Conservation (phyloP, 2,888 invertebrate species). For the Apodemia zela region DNA sequence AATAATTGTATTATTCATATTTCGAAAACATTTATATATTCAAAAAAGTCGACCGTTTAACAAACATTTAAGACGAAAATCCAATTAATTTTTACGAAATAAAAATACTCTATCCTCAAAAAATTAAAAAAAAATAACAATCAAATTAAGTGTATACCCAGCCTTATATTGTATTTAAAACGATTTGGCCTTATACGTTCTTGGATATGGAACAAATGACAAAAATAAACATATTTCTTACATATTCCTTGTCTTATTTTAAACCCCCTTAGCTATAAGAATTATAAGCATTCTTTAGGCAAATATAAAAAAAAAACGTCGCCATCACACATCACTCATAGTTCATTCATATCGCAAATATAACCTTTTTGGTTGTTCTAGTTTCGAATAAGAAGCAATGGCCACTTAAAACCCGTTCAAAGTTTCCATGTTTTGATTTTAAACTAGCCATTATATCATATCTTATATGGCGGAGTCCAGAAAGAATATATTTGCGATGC, state of each 20-base stretch:
- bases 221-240: not conserved
- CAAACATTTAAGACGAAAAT: too few species aligned
- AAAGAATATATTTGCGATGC: constrained; percentile 8
- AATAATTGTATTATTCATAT: too few species aligned
- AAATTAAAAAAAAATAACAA: too few species aligned
- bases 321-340: constrained; percentile 1
- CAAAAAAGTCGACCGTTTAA: too few species aligned
- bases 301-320: constrained; percentile 10
- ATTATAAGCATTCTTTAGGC: constrained; percentile 7
- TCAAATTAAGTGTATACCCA: too few species aligned
- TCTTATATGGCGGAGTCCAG: not conserved
- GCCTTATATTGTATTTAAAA: too few species aligned
- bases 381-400: not conserved
- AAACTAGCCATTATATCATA: constrained; percentile 7
- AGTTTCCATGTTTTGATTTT: not conserved
- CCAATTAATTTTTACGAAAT: too few species aligned
- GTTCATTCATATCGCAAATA: constrained; percentile 9
- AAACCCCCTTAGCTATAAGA: constrained; percentile 2
- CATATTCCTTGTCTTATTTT: not conserved
- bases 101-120: too few species aligned
- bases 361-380: constrained; percentile 1
- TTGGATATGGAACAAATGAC: not conserved
- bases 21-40: too few species aligned
- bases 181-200: too few species aligned
- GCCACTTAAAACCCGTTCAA: not conserved